Evolutionary conservation across 2,113 vertebrate genomes (phyloP).

Genomic region (Mastomys coucha): DNA sequence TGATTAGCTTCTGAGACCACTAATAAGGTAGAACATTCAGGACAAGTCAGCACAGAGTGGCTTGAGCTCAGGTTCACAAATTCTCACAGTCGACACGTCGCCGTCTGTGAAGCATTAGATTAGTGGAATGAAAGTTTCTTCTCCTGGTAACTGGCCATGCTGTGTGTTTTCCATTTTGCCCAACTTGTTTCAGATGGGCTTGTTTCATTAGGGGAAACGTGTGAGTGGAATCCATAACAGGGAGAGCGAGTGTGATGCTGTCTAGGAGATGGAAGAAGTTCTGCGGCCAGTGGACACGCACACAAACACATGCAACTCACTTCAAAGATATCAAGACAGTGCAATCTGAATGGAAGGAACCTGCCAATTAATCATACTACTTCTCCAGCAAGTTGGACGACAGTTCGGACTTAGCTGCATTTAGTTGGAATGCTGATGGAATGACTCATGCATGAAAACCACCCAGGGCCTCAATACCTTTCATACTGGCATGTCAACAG

Average conservation of each 20-base stretch:
- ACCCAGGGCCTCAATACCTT: neutral
- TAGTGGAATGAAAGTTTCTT: neutral
- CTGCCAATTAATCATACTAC: neutral
- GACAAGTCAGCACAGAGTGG: neutral
- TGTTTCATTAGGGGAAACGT: conserved; percentile 50
- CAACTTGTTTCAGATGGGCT: conserved; percentile 61
- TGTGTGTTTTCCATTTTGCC: conserved; percentile 67
- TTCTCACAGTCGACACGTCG: conserved; percentile 49
- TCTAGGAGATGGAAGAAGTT: neutral
- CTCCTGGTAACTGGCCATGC: conserved; percentile 55
- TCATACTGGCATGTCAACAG: neutral
- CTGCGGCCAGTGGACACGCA: neutral
- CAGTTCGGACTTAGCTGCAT: neutral
- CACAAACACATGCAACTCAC: neutral
- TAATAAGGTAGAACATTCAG: neutral
- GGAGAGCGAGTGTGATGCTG: conserved; percentile 23
- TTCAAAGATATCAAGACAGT: neutral
- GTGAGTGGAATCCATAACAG: conserved; percentile 49
- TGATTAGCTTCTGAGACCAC: conserved; percentile 53
- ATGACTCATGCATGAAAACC: neutral
- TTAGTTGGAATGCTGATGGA: neutral
- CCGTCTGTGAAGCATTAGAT: conserved; percentile 46
- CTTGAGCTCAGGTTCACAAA: conserved; percentile 21
- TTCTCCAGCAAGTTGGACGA: neutral
- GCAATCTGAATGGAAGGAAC: neutral